phyloP scores from a whole-genome alignment of 2,888 invertebrate species.

The Trichopoda pennipes region DNA sequence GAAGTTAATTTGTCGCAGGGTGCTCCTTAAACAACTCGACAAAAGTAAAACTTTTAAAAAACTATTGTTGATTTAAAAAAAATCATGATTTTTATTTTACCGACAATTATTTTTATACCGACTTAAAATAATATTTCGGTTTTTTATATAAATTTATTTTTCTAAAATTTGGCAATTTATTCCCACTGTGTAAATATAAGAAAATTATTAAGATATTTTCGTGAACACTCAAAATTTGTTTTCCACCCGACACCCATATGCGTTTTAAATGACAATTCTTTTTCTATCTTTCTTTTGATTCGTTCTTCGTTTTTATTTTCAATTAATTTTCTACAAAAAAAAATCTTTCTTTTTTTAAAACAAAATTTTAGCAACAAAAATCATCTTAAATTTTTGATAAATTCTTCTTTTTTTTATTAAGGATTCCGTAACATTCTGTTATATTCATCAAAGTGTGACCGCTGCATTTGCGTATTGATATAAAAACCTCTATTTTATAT shows the following conservation, averaged over 20 bases:
- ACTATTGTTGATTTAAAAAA: too few species aligned
- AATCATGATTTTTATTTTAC: too few species aligned
- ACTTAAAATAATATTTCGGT: too few species aligned
- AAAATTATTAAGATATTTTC: conserved; percentile 24
- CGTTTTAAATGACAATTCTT: conserved; percentile 48
- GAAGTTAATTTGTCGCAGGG: too few species aligned
- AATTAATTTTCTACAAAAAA: conserved; percentile 11
- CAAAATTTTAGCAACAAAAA: neutral
- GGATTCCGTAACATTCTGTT: conserved; percentile 58
- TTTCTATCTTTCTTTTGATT: conserved; percentile 23
- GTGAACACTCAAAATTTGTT: conserved; percentile 41
- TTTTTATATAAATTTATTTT: too few species aligned
- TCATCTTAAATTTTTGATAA: conserved; percentile 6
- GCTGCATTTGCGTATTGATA: conserved; percentile 1
- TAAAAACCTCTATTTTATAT: neutral
- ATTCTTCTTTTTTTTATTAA: conserved; percentile 28
- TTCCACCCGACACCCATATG: conserved; percentile 66
- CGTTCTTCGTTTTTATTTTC: conserved; percentile 8
- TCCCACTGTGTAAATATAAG: conserved; percentile 29
- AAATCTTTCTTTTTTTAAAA: conserved; percentile 1
- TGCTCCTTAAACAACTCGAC: too few species aligned
- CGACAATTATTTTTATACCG: too few species aligned
- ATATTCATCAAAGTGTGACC: conserved; percentile 22
- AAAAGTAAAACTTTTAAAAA: too few species aligned
- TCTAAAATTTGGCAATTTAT: neutral